A percentile compares a stretch with the other conserved stretches of the same genome.
These are phyloP conservation scores for Eurystomus glaucurus DNA, from an alignment of 2,797 vertebrate genomes.

Conservation along the genomic window DNA sequence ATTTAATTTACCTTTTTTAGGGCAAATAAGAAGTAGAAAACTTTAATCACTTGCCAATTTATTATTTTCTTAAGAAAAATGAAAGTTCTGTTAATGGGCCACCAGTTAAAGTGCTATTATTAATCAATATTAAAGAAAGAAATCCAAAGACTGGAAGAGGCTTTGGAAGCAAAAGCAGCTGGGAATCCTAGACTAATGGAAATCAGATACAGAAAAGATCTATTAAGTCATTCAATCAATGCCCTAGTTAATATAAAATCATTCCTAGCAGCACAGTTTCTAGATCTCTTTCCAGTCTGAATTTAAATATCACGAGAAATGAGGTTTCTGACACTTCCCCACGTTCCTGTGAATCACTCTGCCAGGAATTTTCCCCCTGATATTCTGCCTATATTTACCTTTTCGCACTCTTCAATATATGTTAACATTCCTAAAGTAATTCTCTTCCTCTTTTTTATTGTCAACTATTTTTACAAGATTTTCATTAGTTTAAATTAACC, in stretches of 20 bases:
- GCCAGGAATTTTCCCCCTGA: neutral
- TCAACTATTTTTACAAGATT: constrained; percentile 79
- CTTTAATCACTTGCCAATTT: constrained; percentile 59
- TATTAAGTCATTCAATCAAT: constrained; percentile 40
- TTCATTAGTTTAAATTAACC: constrained; percentile 81
- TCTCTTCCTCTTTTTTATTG: constrained; percentile 78
- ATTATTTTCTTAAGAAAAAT: constrained; percentile 52
- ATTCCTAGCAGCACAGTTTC: neutral
- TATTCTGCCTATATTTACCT: constrained; percentile 40
- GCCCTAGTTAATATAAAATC: neutral
- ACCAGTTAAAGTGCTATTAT: neutral
- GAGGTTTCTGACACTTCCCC: constrained; percentile 34
- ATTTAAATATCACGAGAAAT: constrained; percentile 28
- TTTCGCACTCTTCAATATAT: constrained; percentile 61
- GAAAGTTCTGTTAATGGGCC: constrained; percentile 11
- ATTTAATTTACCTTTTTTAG: constrained; percentile 12
- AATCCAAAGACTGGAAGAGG: constrained; percentile 7
- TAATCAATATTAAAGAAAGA: constrained; percentile 44
- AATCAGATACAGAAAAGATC: constrained; percentile 27
- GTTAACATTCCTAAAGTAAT: constrained; percentile 75
- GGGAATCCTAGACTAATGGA: constrained; percentile 29
- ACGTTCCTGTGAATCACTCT: neutral
- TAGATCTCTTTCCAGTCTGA: neutral
- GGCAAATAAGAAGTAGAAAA: neutral
- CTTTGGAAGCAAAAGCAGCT: constrained; percentile 23